Percentiles rank a stretch among this genome's conserved stretches.
Conservation (phyloP, 1,140 invertebrate genomes). For the Caenorhabditis inopinata region DNA sequence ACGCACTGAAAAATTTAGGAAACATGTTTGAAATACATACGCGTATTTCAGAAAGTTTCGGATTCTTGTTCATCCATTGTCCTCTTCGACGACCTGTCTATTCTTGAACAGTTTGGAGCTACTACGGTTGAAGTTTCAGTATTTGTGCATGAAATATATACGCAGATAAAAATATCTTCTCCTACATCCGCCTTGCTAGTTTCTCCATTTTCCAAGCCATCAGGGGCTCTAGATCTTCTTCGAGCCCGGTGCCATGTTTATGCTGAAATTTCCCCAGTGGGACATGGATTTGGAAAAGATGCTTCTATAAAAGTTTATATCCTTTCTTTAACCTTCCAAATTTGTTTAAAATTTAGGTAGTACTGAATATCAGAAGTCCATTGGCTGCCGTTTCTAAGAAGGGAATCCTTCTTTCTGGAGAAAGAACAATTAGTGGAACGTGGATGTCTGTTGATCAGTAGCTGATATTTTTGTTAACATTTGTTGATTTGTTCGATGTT, state of each 20-base stretch:
- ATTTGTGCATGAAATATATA: neutral
- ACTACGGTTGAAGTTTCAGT: neutral
- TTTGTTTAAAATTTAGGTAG: neutral
- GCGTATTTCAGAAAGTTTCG: neutral
- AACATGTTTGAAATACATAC: no score
- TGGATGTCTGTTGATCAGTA: neutral
- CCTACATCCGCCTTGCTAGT: neutral
- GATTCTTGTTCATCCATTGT: neutral
- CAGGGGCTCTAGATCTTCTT: neutral
- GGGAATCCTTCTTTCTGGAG: neutral
- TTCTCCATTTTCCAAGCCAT: neutral
- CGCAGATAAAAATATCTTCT: neutral
- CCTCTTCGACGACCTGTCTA: neutral
- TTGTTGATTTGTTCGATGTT: no score
- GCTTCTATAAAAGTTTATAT: neutral
- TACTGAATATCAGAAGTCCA: neutral
- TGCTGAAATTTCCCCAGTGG: neutral
- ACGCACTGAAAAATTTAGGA: no score
- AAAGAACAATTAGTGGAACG: neutral
- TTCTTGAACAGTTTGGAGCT: neutral
- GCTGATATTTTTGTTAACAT: no score
- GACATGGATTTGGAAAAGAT: conserved; percentile 24
- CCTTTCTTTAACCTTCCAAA: no score
- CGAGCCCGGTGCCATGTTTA: neutral
- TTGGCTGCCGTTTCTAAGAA: neutral